Evolutionary conservation across 2,888 invertebrate species (phyloP).

Genomic region (Antheraea assamensis): DNA sequence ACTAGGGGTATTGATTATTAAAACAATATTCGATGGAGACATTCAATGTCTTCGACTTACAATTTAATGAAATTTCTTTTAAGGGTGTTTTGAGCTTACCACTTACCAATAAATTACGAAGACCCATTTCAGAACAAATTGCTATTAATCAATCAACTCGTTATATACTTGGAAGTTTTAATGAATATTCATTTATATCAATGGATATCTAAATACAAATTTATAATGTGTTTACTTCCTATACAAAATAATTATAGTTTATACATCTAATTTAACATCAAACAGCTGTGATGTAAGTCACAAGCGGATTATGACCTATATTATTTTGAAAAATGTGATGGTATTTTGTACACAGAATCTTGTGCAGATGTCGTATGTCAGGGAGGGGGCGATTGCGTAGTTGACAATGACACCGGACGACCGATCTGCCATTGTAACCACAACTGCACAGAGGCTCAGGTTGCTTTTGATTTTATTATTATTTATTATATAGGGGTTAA

Average conservation of each 20-base stretch:
- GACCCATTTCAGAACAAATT: conserved; percentile 30
- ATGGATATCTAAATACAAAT: background rate
- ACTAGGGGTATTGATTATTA: conserved; percentile 44
- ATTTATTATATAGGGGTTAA: background rate
- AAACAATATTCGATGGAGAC: conserved; percentile 51
- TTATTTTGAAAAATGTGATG: background rate
- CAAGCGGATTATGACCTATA: background rate
- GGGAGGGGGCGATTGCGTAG: conserved; percentile 88
- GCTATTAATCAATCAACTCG: conserved; percentile 38
- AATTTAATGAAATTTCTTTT: conserved; percentile 52
- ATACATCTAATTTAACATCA: background rate
- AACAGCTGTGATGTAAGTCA: background rate
- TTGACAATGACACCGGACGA: conserved; percentile 77
- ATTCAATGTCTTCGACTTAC: conserved; percentile 39
- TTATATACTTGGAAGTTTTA: conserved; percentile 27
- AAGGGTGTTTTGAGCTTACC: conserved; percentile 37
- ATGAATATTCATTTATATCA: conserved; percentile 18
- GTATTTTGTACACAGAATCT: conserved; percentile 81
- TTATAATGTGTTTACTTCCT: background rate
- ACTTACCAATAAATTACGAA: conserved; percentile 37
- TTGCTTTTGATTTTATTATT: conserved; percentile 35
- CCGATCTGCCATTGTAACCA: conserved; percentile 84
- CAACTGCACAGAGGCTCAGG: conserved; percentile 77
- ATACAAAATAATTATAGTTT: background rate
- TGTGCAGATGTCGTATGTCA: conserved; percentile 90